Conservation (phyloP, 2,113 vertebrate genomes). For the Oenanthe melanoleuca region DNA sequence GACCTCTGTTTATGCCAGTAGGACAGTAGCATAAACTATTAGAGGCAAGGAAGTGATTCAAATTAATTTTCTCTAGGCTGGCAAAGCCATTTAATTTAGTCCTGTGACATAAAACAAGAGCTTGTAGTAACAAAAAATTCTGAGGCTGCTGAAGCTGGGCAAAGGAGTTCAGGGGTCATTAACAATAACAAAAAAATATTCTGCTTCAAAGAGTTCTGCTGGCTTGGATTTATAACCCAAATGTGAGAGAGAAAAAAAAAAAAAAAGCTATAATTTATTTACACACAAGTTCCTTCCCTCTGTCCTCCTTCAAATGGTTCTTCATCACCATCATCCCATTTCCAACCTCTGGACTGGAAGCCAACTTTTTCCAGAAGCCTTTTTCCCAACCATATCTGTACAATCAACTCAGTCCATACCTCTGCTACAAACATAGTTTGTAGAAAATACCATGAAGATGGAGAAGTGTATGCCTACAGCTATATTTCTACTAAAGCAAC, state of each 20-base stretch:
- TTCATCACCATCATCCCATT: neutral
- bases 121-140: neutral
- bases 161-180: neutral
- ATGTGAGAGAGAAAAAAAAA: neutral
- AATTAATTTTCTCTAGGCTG: conserved; percentile 11
- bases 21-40: neutral
- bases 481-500: neutral
- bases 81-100: neutral
- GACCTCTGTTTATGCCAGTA: neutral
- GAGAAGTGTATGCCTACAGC: neutral
- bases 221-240: neutral
- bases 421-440: neutral
- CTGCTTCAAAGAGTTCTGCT: neutral
- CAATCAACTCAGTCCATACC: neutral
- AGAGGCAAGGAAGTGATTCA: neutral
- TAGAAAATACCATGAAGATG: neutral
- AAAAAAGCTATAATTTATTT: neutral
- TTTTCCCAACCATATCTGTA: neutral
- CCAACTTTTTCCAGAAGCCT: neutral
- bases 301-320: neutral
- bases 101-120: neutral
- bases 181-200: neutral
- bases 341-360: neutral
- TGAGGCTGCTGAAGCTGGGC: neutral
- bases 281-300: neutral